Percentiles rank a stretch among this genome's conserved stretches.
phyloP scores from a whole-genome alignment of 2,888 invertebrate genomes.

The Acronicta psi region DNA sequence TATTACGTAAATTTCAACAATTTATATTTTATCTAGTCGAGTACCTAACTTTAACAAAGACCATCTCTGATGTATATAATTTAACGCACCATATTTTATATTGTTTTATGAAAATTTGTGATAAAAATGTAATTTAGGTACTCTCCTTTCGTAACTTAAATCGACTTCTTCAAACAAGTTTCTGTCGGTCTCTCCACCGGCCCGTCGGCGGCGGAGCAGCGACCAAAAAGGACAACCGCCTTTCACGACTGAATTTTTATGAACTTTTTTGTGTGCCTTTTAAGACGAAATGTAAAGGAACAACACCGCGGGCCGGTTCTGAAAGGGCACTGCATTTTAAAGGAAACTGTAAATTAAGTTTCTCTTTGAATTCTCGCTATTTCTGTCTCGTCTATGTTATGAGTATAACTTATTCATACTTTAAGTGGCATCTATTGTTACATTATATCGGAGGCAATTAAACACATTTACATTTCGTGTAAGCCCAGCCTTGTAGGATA shows the following conservation, averaged over 20 bases:
- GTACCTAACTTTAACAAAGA: background rate
- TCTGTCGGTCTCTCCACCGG: conserved; percentile 72
- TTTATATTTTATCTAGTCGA: conserved; percentile 2
- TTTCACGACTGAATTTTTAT: conserved; percentile 80
- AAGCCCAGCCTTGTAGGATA: conserved; percentile 47
- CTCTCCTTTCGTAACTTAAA: conserved; percentile 81
- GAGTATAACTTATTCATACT: conserved; percentile 7
- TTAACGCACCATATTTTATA: conserved; percentile 34
- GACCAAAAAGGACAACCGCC: conserved; percentile 78
- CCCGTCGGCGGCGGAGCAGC: conserved; percentile 64
- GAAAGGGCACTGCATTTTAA: conserved; percentile 71
- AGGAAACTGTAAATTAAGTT: conserved; percentile 71
- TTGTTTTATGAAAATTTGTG: conserved; percentile 51
- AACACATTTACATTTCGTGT: conserved; percentile 4
- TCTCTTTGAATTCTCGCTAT: conserved; percentile 59
- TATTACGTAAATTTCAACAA: background rate
- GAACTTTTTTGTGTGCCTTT: conserved; percentile 81
- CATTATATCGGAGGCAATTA: background rate
- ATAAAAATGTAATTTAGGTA: conserved; percentile 64
- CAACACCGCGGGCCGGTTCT: conserved; percentile 67
- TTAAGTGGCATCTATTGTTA: background rate
- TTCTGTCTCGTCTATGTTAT: conserved; percentile 46
- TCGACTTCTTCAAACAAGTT: conserved; percentile 84
- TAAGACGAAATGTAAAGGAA: conserved; percentile 75
- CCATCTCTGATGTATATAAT: conserved; percentile 27